Evolutionary conservation across 1,140 invertebrate species (phyloP).

Genomic region (Drosophila fuyamai): DNA sequence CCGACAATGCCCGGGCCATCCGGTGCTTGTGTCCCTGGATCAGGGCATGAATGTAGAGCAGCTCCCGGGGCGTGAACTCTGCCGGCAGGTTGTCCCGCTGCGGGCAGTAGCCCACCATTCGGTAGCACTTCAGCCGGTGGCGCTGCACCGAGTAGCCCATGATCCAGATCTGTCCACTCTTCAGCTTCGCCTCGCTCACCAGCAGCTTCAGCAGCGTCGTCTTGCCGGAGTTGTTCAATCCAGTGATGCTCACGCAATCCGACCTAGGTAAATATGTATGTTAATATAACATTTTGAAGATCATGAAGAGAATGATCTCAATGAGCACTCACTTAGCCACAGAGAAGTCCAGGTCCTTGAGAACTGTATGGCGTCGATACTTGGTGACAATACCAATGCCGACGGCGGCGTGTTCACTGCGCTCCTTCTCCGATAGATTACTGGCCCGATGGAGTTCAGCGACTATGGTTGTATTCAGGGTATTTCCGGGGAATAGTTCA

Average conservation of each 20-base stretch:
- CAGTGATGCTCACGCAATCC: constrained; percentile 53
- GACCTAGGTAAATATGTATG: constrained; percentile 15
- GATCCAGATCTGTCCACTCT: constrained; percentile 49
- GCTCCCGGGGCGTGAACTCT: constrained; percentile 46
- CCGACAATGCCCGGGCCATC: constrained; percentile 4
- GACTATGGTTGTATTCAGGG: background rate
- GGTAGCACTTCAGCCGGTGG: constrained; percentile 23
- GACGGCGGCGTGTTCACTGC: constrained; percentile 6
- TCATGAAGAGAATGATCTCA: too few relatives aligned
- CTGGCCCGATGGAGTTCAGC: background rate
- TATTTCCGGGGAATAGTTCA: accelerated
- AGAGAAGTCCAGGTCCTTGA: constrained; percentile 41
- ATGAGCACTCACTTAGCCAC: constrained; percentile 40
- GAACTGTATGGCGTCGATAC: background rate
- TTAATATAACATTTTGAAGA: too few relatives aligned
- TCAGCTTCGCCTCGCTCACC: constrained; percentile 20
- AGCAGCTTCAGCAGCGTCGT: constrained; percentile 45
- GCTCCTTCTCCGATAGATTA: constrained; percentile 11
- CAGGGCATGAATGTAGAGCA: constrained; percentile 28
- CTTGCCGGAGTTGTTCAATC: constrained; percentile 56
- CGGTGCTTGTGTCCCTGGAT: constrained; percentile 22
- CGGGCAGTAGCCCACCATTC: constrained; percentile 54
- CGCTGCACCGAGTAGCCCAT: constrained; percentile 16
- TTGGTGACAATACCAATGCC: constrained; percentile 9
- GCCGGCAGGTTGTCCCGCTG: constrained; percentile 26